Percentiles rank a stretch among this genome's conserved stretches.
Evolutionary conservation across 2,888 invertebrate genomes (phyloP).

Genomic region (Chesias legatella): DNA sequence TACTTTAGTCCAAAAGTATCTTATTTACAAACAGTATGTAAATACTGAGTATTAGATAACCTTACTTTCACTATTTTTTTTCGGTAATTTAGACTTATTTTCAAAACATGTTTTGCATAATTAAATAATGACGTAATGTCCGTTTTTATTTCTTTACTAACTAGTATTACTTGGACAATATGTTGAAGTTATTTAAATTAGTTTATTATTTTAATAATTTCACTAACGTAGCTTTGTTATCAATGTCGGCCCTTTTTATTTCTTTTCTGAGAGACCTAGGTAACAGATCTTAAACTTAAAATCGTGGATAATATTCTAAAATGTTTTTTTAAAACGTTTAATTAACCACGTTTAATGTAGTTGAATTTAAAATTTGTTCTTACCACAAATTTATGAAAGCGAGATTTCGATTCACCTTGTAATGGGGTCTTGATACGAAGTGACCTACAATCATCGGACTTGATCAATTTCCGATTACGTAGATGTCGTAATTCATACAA

Average conservation of each 20-base stretch:
- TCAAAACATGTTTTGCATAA: constrained; percentile 14
- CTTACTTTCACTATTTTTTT: constrained; percentile 23
- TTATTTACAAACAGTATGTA: constrained; percentile 16
- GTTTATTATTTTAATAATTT: no score
- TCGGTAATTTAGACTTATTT: constrained; percentile 13
- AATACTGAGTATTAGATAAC: constrained; percentile 15
- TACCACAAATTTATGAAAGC: neutral
- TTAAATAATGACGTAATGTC: constrained; percentile 11
- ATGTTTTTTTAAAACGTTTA: no score
- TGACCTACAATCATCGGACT: constrained; percentile 16
- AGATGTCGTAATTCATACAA: constrained; percentile 5
- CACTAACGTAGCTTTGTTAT: no score
- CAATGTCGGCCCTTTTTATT: no score
- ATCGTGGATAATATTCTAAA: no score
- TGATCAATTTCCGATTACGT: constrained; percentile 14
- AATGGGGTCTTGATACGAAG: constrained; percentile 5
- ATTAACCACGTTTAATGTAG: no score
- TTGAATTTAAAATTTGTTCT: neutral
- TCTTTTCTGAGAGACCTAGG: no score
- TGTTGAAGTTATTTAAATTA: no score
- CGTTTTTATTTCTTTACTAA: no score
- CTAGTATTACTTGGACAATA: no score
- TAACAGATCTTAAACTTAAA: no score
- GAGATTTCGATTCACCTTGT: neutral
- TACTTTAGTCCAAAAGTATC: no score